Percentiles rank a stretch among this genome's conserved stretches.
These are phyloP conservation scores for Trigoniulus corallinus DNA, from an alignment of 1,140 invertebrate species.

Conservation along the genomic window DNA sequence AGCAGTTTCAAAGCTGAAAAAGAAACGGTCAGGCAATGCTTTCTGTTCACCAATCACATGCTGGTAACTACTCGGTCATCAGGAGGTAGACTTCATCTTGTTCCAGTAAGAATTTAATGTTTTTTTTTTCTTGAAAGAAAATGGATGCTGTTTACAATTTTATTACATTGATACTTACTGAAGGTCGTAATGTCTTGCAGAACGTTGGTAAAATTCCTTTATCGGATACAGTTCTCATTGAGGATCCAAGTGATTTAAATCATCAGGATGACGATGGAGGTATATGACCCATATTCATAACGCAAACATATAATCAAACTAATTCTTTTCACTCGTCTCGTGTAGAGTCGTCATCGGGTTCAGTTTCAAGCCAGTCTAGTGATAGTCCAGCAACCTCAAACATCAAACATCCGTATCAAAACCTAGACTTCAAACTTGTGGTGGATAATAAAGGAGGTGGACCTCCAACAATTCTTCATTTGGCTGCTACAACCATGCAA, in stretches of 20 bases:
- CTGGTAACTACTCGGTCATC: slow-evolving; percentile 62
- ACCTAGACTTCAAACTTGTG: slow-evolving; percentile 70
- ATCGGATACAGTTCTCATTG: slow-evolving; percentile 65
- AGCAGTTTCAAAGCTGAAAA: slow-evolving; percentile 49
- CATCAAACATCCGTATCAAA: slow-evolving; percentile 39
- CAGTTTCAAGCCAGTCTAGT: slow-evolving; percentile 37
- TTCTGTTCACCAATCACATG: slow-evolving; percentile 75
- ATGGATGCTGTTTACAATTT: too few relatives aligned
- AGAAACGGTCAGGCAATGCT: slow-evolving; percentile 58
- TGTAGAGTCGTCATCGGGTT: slow-evolving; percentile 38
- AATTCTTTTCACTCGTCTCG: too few relatives aligned
- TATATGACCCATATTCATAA: too few relatives aligned
- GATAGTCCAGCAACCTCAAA: slow-evolving; percentile 22
- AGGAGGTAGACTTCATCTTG: slow-evolving; percentile 65
- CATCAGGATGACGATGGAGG: slow-evolving; percentile 33
- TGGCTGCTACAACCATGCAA: slow-evolving; percentile 62
- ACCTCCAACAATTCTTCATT: slow-evolving; percentile 44
- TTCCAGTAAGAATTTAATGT: slow-evolving; percentile 35
- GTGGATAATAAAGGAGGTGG: slow-evolving; percentile 48
- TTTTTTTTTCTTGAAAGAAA: neutral
- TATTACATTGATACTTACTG: too few relatives aligned
- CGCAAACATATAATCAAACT: too few relatives aligned
- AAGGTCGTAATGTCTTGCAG: slow-evolving; percentile 23
- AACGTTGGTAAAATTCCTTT: slow-evolving; percentile 63
- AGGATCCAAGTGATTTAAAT: slow-evolving; percentile 38